Evolutionary conservation across 2,888 invertebrate genomes (phyloP).

Genomic region (Ptychoptera contaminata): DNA sequence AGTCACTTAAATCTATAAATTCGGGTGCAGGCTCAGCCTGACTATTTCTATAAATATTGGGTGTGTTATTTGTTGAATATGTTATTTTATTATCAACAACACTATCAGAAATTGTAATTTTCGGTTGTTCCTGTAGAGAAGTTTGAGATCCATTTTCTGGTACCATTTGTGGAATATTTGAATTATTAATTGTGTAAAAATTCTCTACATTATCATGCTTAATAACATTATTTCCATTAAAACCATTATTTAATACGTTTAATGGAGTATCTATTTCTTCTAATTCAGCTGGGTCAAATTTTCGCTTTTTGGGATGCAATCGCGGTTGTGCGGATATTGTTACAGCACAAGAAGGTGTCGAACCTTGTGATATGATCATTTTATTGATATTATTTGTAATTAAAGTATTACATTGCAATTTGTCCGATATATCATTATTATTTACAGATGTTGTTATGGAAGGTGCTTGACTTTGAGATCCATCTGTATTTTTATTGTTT

Average conservation of each 20-base stretch:
- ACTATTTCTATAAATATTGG: background rate
- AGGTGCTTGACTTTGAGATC: conserved; percentile 21
- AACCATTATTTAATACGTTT: conserved; percentile 1
- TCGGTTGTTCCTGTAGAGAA: background rate
- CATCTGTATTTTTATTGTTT: background rate
- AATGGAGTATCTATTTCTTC: conserved; percentile 20
- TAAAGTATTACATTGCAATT: conserved; percentile 10
- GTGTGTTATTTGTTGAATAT: background rate
- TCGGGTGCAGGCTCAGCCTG: conserved; percentile 5
- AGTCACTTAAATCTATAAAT: conserved; percentile 74
- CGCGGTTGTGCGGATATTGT: conserved; percentile 26
- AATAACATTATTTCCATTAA: conserved; percentile 2
- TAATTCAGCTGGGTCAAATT: conserved; percentile 31
- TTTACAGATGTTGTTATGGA: no score
- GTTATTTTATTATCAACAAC: background rate
- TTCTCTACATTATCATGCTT: conserved; percentile 5
- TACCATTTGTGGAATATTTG: no score
- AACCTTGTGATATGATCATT: conserved; percentile 28
- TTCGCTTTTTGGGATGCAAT: conserved; percentile 83
- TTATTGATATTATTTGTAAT: conserved; percentile 9
- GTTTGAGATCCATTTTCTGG: conserved; percentile 1
- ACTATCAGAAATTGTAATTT: background rate
- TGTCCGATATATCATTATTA: no score
- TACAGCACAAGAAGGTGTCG: conserved; percentile 36
- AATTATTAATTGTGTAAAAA: no score